Base-by-base conservation (phyloP, 2,113 vertebrate species). In the Chaetura pelagica region DNA sequence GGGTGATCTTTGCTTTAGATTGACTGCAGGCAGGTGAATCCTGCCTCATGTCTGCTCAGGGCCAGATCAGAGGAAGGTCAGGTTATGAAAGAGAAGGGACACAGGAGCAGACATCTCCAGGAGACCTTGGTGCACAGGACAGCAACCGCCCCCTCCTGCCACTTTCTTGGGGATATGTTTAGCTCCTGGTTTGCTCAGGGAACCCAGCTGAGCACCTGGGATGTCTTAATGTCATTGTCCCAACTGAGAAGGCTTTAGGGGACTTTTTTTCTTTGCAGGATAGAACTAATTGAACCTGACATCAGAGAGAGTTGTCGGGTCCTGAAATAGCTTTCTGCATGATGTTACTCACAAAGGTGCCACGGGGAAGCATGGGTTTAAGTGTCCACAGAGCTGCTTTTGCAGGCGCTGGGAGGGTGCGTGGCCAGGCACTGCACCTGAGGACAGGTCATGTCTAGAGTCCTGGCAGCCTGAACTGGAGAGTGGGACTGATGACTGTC, bases 281-380 rank as follows among this genome's bases (percentile, higher is more conserved):
- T 94, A 80, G 81, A 93, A 77, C 73, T 96, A 96, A 97, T 95
- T 89, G 81, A 61, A 87, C 77, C 46, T 93, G 96, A 95, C 90
- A 94, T 68, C 29, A 52, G 44, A 6, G 73, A 89, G 79, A 93
- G 76, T 81, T 44, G 73, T 7, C 94, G 52, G 32, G 35, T 93
- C 89, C 90, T 63, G 59, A 93, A 96, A 96, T 93, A 94, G 52
- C 90, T 84, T 85, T 54, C 72, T 75, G 66, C 30, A 27, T 27
- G 46, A 85, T 1, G 20, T 73, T 83, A 67, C 55, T 88, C 11
- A 21, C 52, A 81, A 29, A 93, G 68, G 61, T 85, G 55, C 78
- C 29, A 6, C 2, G 16, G 58, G 67, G 61, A 57, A 35, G 32
- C 0, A 0, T 32, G 27, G 54, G 34, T 75, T n/a, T 32, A 82